Conservation (phyloP, 92 coral and sea anemone genomes). For the Metridium senile region DNA sequence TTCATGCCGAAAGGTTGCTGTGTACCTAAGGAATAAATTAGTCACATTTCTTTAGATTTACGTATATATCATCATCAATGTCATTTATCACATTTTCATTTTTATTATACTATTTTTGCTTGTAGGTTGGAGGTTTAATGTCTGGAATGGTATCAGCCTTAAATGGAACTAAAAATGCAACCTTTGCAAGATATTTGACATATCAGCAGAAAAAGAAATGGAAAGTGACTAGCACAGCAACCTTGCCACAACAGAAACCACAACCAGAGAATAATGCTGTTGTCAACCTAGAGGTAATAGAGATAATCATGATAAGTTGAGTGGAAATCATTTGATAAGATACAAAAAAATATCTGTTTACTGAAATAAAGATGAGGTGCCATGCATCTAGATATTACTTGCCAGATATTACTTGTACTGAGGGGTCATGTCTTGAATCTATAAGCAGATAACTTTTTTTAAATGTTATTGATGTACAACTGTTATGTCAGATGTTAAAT, state of each 20-base stretch:
- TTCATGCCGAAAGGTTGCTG: no score
- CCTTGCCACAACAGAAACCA: constrained; percentile 28
- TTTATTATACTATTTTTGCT: neutral
- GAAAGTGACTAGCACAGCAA: constrained; percentile 31
- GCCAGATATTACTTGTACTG: no score
- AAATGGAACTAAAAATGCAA: constrained; percentile 52
- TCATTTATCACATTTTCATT: neutral
- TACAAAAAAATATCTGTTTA: no score
- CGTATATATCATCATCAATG: no score
- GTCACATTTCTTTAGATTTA: no score
- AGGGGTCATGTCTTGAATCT: no score
- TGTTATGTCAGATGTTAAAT: no score
- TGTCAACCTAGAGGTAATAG: constrained; percentile 26
- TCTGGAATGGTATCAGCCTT: constrained; percentile 62
- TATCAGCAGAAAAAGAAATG: constrained; percentile 62
- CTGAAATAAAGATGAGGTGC: no score
- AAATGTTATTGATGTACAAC: no score
- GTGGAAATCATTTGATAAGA: neutral
- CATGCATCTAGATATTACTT: no score
- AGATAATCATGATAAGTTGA: neutral
- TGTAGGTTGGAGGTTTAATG: constrained; percentile 72
- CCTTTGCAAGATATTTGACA: constrained; percentile 63
- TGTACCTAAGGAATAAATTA: no score
- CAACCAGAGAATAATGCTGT: constrained; percentile 13
- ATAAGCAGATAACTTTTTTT: no score